These are phyloP conservation scores for Sander vitreus DNA, from an alignment of 2,113 vertebrate species.

Conservation along the genomic window DNA sequence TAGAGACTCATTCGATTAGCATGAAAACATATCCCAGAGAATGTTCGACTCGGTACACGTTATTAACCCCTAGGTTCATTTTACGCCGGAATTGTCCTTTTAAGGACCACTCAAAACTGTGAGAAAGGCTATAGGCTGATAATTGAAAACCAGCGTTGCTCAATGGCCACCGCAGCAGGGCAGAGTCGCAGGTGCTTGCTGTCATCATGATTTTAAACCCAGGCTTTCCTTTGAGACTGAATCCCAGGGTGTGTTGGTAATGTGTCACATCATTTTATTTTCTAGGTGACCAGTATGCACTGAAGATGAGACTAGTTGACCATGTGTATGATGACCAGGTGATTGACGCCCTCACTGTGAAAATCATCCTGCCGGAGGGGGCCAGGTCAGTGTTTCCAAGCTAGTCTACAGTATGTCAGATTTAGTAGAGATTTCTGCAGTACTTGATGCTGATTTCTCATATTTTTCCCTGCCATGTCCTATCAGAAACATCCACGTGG, in stretches of 20 bases:
- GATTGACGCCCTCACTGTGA: conserved; percentile 93
- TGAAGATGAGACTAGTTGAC: conserved; percentile 98
- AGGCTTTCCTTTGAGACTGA: background rate
- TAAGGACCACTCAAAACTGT: background rate
- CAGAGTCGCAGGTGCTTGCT: no score
- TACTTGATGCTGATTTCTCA: background rate
- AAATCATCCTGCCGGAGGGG: conserved; percentile 96
- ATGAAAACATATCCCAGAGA: no score
- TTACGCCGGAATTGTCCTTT: no score
- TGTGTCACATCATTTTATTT: background rate
- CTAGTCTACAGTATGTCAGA: background rate
- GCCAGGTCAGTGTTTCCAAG: conserved; percentile 89
- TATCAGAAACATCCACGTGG: conserved; percentile 92
- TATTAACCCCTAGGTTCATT: no score
- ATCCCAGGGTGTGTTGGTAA: conserved; percentile 3
- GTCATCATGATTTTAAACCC: background rate
- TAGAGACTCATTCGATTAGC: no score
- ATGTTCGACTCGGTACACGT: no score
- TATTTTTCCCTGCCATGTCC: conserved; percentile 1
- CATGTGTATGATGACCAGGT: conserved; percentile 98
- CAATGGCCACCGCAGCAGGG: background rate
- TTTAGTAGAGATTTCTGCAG: background rate
- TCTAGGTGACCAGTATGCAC: conserved; percentile 95
- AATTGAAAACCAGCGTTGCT: background rate
- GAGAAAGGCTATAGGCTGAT: background rate